Base-by-base conservation (phyloP, 2,113 vertebrate genomes). In the Chamaea fasciata region DNA sequence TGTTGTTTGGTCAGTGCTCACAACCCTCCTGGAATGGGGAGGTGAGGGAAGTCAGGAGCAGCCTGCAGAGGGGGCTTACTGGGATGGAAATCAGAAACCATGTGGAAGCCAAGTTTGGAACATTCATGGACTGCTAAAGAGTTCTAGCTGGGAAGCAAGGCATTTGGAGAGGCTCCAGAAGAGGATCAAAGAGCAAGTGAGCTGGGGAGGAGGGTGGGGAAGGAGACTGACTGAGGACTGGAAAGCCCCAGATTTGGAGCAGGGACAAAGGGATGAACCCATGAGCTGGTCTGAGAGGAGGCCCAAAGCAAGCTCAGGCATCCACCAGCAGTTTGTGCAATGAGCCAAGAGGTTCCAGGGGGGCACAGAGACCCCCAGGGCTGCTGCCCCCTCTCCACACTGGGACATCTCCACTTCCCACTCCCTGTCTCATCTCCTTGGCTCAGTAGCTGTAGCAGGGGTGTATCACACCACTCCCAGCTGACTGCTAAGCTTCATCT, bases 381-480 rank as follows among this genome's bases (percentile, higher is more conserved):
- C 77, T 53, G 28, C 42, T 91, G 11, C 9, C 28, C 11, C 8
- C 27, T 37, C 10, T 2, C 67, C 8, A 1, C 0, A 0, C 35
- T 68, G 70, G 21, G 22, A 46, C 4, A 18, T 39, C 37, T 76
- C 30, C 9, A 7, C 37, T 57, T 9, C 35, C 28, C 20, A 1
- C 50, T 33, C 7, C 24, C 17, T 11, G 15, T n/a, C 50, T 75
- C 7, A 0, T 35, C 49, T 26, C 33, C 64, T 73, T 69, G 33
- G 28, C 50, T 69, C 24, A 39, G 23, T 3, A 50, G 37, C 37
- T 76, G 10, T 15, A 52, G 57, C 62, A 83, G 16, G 31, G 22
- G 21, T 10, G 0, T 7, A 27, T 39, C 22, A 4, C 3, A 35
- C 47, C 12, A 4, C 42, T 55, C 15, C 68, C 22, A 65, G 20